Evolutionary conservation across 2,797 vertebrate species (phyloP), one percentile per base, ranked within the genome.

Genomic region (Hafferia zeledoni): DNA sequence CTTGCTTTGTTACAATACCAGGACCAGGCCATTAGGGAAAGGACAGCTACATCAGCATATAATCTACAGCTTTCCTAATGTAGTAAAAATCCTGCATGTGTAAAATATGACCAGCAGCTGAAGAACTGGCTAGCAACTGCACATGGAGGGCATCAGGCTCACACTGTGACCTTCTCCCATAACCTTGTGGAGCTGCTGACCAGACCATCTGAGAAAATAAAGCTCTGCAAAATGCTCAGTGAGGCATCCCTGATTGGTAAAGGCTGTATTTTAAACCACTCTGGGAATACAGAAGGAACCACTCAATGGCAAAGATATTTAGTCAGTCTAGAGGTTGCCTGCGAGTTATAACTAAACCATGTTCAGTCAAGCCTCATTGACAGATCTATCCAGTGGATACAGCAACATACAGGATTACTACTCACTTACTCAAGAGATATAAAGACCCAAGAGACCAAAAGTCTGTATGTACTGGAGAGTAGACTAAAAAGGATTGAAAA

Each of bases 151-250:
- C 82, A 95, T 43, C 82, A 83, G 49, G 82, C 72, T 83, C 82
- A 68, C 71, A 52, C 39, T 41, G 35, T 4, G 52, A 91, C 87
- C 75, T 89, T 85, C 89, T 92, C 91, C 50, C 72, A 79, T 46
- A 95, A 80, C 76, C 87, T 75, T 60, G 14, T 24, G 37, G 82
- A 85, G 46, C 71, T 89, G 72, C 47, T 91, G 69, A 94, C 53
- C 53, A 92, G 78, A 92, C 64, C 81, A 85, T 76, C 84, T 87
- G 92, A 95, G 76, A 93, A 95, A 94, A 96, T 69, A 93, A 93
- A 96, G 64, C 68, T 85, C 59, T 83, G 61, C 31, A 92, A 93
- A 92, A 91, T 46, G 64, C 78, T 72, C 75, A 68, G 57, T 56
- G 68, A 89, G 53, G 72, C 89, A 83, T 75, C 64, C 13, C 78